These are phyloP conservation scores for Drosophila takahashii DNA, from an alignment of 1,140 invertebrate species.

Conservation along the genomic window DNA sequence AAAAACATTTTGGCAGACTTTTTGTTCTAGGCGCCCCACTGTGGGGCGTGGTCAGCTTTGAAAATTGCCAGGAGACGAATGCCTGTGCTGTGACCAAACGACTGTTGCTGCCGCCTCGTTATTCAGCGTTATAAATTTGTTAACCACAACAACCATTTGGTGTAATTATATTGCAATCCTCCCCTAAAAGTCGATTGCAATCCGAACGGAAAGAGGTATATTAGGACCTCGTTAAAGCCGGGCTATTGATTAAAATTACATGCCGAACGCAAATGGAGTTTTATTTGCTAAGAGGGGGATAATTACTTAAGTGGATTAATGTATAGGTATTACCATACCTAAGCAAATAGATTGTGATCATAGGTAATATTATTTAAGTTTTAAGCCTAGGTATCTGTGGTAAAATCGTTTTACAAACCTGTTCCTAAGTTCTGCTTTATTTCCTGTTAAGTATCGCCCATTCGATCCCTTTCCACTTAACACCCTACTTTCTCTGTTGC, in stretches of 20 bases:
- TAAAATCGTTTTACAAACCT: neutral
- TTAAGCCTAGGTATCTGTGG: neutral
- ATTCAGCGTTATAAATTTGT: constrained; percentile 72
- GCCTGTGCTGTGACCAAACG: constrained; percentile 7
- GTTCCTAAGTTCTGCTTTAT: neutral
- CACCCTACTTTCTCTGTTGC: constrained; percentile 3
- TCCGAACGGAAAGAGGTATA: constrained; percentile 10
- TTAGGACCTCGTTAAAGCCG: constrained; percentile 27
- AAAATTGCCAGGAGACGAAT: constrained; percentile 51
- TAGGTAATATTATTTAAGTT: neutral
- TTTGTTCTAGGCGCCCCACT: too few relatives aligned
- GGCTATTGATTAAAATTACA: constrained; percentile 30
- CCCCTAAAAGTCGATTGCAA: constrained; percentile 21
- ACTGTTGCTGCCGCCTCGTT: constrained; percentile 46
- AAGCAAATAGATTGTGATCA: neutral
- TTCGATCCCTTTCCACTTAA: neutral
- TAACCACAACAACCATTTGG: constrained; percentile 73
- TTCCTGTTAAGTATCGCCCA: constrained; percentile 4
- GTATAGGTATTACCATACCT: neutral
- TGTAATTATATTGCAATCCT: constrained; percentile 70
- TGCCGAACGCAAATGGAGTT: constrained; percentile 15
- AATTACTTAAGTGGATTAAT: constrained; percentile 32
- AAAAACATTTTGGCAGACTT: too few relatives aligned
- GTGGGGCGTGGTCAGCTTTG: constrained; percentile 58
- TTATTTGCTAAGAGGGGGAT: constrained; percentile 27